Conservation (phyloP, 2,888 invertebrate species). For the Eupithecia inturbata region DNA sequence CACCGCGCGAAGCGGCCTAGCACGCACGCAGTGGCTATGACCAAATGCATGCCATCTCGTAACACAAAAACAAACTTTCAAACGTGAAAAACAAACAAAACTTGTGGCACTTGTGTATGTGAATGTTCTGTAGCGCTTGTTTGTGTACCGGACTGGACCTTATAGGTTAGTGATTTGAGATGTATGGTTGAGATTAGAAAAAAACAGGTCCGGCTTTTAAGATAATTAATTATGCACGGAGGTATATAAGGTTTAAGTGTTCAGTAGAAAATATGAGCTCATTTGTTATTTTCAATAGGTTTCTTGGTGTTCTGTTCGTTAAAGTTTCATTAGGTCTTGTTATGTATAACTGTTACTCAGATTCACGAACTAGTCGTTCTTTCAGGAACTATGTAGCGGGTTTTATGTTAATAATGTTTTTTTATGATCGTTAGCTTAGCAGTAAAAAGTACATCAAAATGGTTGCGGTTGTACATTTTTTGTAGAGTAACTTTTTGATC, state of each 20-base stretch:
- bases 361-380: not conserved
- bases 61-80: constrained; percentile 55
- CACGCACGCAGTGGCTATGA: constrained; percentile 47
- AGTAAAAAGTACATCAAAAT: not conserved
- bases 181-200: not conserved
- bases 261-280: constrained; percentile 16
- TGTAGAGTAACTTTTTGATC: too few relatives aligned
- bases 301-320: constrained; percentile 13
- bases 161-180: not conserved
- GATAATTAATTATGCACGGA: constrained; percentile 19
- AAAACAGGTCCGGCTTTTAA: constrained; percentile 9
- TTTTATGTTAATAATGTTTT: not conserved
- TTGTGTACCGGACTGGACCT: not conserved
- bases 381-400: not conserved
- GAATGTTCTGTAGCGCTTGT: not conserved
- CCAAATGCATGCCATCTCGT: constrained; percentile 55
- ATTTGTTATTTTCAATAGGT: constrained; percentile 16
- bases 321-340: not conserved
- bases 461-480: too few relatives aligned
- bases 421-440: not conserved
- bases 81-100: constrained; percentile 38
- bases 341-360: not conserved
- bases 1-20: constrained; percentile 62
- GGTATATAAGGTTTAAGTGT: constrained; percentile 6
- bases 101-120: constrained; percentile 22